phyloP scores from a whole-genome alignment of 2,888 invertebrate species.

The Flabesymbios commensalis region DNA sequence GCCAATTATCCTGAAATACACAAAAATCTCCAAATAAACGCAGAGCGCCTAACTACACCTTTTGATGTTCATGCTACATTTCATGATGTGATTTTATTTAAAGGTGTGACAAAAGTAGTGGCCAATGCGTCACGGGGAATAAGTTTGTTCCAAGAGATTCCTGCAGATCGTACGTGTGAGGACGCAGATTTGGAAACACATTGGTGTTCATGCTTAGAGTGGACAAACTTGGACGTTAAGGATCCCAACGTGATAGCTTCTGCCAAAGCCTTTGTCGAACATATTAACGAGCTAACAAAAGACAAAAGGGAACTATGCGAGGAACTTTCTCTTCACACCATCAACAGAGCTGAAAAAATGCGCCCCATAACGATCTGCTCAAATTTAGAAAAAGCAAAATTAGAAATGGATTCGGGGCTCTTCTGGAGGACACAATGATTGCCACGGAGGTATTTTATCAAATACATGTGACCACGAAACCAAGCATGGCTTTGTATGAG shows the following conservation, averaged over 20 bases:
- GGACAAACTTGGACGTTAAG: conserved; percentile 70
- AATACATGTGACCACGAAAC: no score
- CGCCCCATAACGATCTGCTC: no score
- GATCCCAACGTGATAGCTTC: conserved; percentile 46
- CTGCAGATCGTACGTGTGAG: conserved; percentile 77
- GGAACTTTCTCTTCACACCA: no score
- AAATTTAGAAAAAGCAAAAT: no score
- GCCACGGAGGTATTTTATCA: no score
- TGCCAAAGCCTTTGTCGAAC: conserved; percentile 15
- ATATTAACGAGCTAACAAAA: conserved; percentile 25
- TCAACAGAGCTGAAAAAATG: no score
- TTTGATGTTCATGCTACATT: conserved; percentile 88
- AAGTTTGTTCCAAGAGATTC: conserved; percentile 60
- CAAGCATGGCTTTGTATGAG: no score
- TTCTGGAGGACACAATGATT: no score
- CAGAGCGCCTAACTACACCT: conserved; percentile 77
- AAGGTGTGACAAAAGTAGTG: no score
- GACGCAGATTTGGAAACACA: conserved; percentile 91
- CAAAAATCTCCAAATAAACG: conserved; percentile 68
- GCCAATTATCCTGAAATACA: conserved; percentile 68
- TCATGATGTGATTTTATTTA: conserved; percentile 71
- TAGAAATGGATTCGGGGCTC: no score
- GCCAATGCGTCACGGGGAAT: conserved; percentile 58
- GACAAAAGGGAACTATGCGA: conserved; percentile 15
- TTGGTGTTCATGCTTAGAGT: conserved; percentile 93